These are phyloP conservation scores for Odontamblyopus lacepedii DNA, from an alignment of 2,797 vertebrate species.

Conservation along the genomic window DNA sequence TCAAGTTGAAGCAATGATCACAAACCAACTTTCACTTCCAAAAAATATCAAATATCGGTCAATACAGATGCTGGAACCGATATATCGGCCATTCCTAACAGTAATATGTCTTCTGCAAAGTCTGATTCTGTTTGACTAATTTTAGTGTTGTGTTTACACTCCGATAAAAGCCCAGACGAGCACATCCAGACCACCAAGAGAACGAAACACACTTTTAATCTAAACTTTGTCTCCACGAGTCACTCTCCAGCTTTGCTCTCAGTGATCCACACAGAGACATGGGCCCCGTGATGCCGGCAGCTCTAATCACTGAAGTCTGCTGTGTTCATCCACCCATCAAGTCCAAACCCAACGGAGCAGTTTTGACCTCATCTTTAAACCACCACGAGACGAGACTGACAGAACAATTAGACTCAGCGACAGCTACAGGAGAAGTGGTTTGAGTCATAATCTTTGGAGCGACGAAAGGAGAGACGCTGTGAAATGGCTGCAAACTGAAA, in stretches of 20 bases:
- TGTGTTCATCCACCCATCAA: slow-evolving; percentile 42
- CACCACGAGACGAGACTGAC: slow-evolving; percentile 42
- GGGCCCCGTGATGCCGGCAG: slow-evolving; percentile 23
- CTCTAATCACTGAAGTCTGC: slow-evolving; percentile 28
- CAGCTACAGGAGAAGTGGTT: not conserved
- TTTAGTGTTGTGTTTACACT: slow-evolving; percentile 20
- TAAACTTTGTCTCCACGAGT: slow-evolving; percentile 8
- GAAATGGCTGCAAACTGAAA: slow-evolving; percentile 4
- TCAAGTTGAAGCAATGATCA: no score
- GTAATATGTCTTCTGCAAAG: no score
- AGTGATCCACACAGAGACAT: slow-evolving; percentile 3
- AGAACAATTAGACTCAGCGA: slow-evolving; percentile 37
- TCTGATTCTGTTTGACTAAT: slow-evolving; percentile 13
- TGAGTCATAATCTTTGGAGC: not conserved
- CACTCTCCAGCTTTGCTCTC: not conserved
- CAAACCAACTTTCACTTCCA: no score
- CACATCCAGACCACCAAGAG: slow-evolving; percentile 14
- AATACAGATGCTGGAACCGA: no score
- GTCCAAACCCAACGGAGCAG: slow-evolving; percentile 29
- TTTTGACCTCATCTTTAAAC: slow-evolving; percentile 29
- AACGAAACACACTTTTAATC: slow-evolving; percentile 1
- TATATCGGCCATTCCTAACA: no score
- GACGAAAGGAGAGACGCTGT: not conserved
- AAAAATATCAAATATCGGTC: no score
- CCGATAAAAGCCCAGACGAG: slow-evolving; percentile 23